Evolutionary conservation across 2,113 vertebrate genomes (phyloP).

Genomic region (Dicrurus megarhynchus): DNA sequence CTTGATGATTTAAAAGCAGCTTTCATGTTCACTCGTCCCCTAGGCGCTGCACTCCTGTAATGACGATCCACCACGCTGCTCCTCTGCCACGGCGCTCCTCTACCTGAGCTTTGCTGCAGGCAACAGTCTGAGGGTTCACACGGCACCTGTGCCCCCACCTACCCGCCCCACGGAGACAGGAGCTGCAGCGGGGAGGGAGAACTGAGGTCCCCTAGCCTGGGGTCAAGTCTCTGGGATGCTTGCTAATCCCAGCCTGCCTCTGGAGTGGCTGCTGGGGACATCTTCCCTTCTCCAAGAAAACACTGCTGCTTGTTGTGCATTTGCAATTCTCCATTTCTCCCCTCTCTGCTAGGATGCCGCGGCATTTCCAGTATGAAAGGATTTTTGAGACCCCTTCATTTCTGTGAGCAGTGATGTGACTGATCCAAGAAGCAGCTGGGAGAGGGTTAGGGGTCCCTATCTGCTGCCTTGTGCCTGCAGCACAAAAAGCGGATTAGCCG

Average conservation of each 20-base stretch:
- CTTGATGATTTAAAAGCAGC: not conserved
- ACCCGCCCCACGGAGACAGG: not conserved
- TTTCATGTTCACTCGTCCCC: not conserved
- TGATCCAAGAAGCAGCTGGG: not conserved
- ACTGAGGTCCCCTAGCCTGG: not conserved
- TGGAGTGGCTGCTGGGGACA: not conserved
- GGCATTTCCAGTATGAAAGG: not conserved
- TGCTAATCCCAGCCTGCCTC: not conserved
- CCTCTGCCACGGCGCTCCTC: not conserved
- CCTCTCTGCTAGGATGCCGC: not conserved
- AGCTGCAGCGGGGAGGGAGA: not conserved
- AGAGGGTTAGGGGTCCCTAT: not conserved
- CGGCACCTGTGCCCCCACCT: not conserved
- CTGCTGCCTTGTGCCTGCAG: not conserved
- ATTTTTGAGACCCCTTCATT: not conserved
- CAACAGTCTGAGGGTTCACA: not conserved
- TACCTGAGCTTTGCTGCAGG: not conserved
- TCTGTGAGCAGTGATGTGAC: not conserved
- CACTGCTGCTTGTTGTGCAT: accelerated
- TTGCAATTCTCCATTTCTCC: not conserved
- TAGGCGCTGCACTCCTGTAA: not conserved
- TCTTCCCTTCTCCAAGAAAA: not conserved
- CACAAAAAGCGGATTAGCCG: not conserved
- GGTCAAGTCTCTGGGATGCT: not conserved
- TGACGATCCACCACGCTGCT: not conserved